A percentile compares a stretch with the other conserved stretches of the same genome.
These are phyloP conservation scores for Varanus salvator DNA, from an alignment of 2,113 vertebrate species.

Conservation along the genomic window DNA sequence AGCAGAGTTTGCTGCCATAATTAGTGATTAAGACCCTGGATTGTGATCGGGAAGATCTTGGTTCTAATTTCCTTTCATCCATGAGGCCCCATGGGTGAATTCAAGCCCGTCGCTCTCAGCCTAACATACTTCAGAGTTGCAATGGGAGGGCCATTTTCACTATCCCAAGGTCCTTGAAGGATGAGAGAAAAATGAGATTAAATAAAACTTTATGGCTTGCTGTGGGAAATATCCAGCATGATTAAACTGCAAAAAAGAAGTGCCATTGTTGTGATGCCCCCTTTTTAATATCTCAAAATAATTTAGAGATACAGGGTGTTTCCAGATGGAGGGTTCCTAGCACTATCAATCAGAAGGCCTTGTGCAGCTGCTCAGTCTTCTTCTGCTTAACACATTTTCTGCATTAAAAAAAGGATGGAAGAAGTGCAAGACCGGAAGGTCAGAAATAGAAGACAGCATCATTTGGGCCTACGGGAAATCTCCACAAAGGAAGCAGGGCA, in stretches of 20 bases:
- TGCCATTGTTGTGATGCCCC: not conserved
- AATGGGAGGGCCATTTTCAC: not conserved
- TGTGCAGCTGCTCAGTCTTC: too few relatives aligned
- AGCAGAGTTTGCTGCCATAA: not conserved
- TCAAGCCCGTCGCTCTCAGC: not conserved
- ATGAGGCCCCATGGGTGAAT: not conserved
- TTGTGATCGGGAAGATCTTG: not conserved
- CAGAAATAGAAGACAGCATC: too few relatives aligned
- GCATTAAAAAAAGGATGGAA: too few relatives aligned
- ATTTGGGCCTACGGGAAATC: too few relatives aligned
- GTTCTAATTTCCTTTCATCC: not conserved
- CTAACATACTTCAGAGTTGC: not conserved
- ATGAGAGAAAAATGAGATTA: not conserved
- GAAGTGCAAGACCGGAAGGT: too few relatives aligned
- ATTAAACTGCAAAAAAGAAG: not conserved
- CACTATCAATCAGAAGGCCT: too few relatives aligned
- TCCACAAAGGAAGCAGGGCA: too few relatives aligned
- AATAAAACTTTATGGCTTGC: not conserved
- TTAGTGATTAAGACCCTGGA: not conserved
- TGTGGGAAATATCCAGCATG: not conserved
- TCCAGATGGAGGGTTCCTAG: too few relatives aligned
- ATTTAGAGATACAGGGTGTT: not conserved
- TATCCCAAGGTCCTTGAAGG: not conserved
- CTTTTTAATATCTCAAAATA: not conserved
- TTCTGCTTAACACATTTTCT: too few relatives aligned